Conservation (phyloP, 2,888 invertebrate genomes). For the Druceiella hillmani region DNA sequence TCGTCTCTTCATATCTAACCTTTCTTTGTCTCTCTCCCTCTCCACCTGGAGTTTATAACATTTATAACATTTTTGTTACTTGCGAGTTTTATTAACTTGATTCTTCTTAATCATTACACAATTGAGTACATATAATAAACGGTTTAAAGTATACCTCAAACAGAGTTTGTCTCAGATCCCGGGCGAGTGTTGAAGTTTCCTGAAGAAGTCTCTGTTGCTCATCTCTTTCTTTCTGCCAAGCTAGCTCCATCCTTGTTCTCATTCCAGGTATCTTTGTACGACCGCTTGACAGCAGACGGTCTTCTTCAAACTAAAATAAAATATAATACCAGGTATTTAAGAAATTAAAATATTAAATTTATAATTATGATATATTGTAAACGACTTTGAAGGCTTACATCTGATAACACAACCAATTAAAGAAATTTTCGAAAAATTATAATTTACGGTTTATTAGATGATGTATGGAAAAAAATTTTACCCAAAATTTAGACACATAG, state of each 20-base stretch:
- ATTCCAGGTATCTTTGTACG: slow-evolving; percentile 81
- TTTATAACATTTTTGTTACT: slow-evolving; percentile 1
- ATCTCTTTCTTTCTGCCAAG: slow-evolving; percentile 92
- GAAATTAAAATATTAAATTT: background rate
- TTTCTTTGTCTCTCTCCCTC: slow-evolving; percentile 83
- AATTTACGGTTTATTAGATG: too few relatives aligned
- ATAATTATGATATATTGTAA: background rate
- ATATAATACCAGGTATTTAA: too few relatives aligned
- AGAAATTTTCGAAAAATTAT: too few relatives aligned
- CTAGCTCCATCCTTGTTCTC: slow-evolving; percentile 82
- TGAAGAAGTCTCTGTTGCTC: slow-evolving; percentile 86
- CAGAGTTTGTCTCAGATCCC: slow-evolving; percentile 81
- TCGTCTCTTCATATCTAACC: slow-evolving; percentile 79
- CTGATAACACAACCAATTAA: too few relatives aligned
- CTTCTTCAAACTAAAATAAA: slow-evolving; percentile 78
- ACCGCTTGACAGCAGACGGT: slow-evolving; percentile 75
- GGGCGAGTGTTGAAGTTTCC: slow-evolving; percentile 84
- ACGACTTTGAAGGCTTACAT: too few relatives aligned
- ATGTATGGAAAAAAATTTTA: too few relatives aligned
- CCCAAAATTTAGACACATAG: too few relatives aligned
- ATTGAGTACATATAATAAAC: too few relatives aligned
- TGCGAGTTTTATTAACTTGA: background rate
- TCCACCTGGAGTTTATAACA: slow-evolving; percentile 57
- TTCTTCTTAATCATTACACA: background rate
- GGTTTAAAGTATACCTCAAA: slow-evolving; percentile 63